Evolutionary conservation across 2,888 invertebrate genomes (phyloP).

Genomic region (Cabera pusaria): DNA sequence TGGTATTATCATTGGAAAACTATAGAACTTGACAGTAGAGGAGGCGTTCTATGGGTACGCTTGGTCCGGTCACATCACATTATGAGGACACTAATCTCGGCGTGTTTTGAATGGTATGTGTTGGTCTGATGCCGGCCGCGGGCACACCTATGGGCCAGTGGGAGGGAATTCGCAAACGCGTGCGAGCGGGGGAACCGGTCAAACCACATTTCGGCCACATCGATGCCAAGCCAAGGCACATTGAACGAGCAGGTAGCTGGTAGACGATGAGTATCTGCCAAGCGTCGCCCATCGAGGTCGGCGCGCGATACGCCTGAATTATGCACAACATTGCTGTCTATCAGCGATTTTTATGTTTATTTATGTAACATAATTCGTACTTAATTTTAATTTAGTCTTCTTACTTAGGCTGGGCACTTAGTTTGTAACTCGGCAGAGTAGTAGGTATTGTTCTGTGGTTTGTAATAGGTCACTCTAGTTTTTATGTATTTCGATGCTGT

Average conservation of each 20-base stretch:
- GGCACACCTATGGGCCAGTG: constrained; percentile 65
- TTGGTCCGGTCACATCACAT: constrained; percentile 28
- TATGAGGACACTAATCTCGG: constrained; percentile 50
- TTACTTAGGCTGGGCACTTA: too few species aligned
- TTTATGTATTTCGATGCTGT: too few species aligned
- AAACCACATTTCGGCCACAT: constrained; percentile 63
- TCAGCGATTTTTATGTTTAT: too few species aligned
- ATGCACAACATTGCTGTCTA: too few species aligned
- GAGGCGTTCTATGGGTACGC: constrained; percentile 11
- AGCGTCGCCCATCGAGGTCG: too few species aligned
- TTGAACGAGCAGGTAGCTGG: constrained; percentile 51
- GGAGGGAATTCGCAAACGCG: constrained; percentile 74
- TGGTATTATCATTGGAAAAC: not conserved
- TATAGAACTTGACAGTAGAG: constrained; percentile 7
- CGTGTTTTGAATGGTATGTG: constrained; percentile 58
- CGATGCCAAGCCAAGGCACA: constrained; percentile 7
- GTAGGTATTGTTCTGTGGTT: too few species aligned
- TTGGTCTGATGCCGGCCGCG: constrained; percentile 33
- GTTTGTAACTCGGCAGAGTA: too few species aligned
- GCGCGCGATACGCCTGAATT: too few species aligned
- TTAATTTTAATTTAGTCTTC: too few species aligned
- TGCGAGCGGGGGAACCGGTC: constrained; percentile 76
- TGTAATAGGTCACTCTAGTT: too few species aligned
- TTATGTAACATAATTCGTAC: too few species aligned
- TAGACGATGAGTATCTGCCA: constrained; percentile 15